Percentiles rank a stretch among this genome's conserved stretches.
Conservation (phyloP, 1,140 invertebrate species). For the Drosophila rhopaloa region DNA sequence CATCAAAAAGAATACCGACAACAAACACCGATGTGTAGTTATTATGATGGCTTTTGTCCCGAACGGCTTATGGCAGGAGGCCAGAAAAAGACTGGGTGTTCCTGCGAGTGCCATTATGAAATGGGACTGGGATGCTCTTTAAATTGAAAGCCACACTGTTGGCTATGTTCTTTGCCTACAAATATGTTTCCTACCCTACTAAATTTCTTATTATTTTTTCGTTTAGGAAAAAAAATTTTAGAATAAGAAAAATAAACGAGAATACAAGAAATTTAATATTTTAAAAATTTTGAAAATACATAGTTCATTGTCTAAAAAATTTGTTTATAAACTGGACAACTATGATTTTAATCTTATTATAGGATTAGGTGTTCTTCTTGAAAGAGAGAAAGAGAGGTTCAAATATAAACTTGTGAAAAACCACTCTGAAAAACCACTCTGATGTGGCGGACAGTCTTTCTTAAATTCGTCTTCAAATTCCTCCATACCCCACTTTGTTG, state of each 20-base stretch:
- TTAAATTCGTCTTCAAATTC: background rate
- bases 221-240: too few relatives aligned
- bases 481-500: background rate
- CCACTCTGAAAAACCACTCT: too few relatives aligned
- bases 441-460: background rate
- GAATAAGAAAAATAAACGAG: background rate
- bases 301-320: too few relatives aligned
- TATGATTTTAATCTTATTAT: too few relatives aligned
- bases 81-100: slow-evolving; percentile 9
- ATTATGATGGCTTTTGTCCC: slow-evolving; percentile 66
- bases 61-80: slow-evolving; percentile 53
- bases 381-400: background rate
- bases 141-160: background rate
- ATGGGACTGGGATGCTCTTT: slow-evolving; percentile 3
- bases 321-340: too few relatives aligned
- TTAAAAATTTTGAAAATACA: background rate
- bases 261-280: background rate
- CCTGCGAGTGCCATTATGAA: background rate
- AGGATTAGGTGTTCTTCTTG: background rate
- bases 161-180: background rate
- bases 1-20: slow-evolving; percentile 20
- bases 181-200: too few relatives aligned
- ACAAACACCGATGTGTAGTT: slow-evolving; percentile 59
- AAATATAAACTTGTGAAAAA: too few relatives aligned
- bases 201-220: too few relatives aligned